phyloP scores from a whole-genome alignment of 1,140 invertebrate species.

The Pissodes strobi region DNA sequence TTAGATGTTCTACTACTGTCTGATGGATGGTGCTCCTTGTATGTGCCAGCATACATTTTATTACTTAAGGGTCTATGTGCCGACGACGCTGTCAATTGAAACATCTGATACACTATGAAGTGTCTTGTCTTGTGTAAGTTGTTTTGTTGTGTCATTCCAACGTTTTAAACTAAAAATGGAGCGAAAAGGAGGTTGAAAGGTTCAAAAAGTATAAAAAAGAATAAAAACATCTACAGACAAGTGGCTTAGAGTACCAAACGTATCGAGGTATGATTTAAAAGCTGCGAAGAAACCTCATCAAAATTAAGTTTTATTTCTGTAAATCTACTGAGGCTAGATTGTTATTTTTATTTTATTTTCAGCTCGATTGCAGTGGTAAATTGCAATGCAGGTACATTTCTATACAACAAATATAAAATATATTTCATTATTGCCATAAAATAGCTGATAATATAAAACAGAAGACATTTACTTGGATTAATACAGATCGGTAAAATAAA shows the following conservation, averaged over 20 bases:
- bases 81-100: no score
- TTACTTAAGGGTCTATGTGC: no score
- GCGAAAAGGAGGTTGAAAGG: no score
- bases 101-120: no score
- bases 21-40: no score
- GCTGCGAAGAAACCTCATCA: not conserved
- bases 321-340: constrained; percentile 5
- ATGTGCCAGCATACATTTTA: no score
- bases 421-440: constrained; percentile 2
- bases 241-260: constrained; percentile 5
- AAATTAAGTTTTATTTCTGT: constrained; percentile 2
- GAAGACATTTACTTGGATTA: not conserved
- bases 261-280: constrained; percentile 1
- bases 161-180: no score
- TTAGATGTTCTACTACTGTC: no score
- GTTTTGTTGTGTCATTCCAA: no score
- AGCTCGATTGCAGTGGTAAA: not conserved
- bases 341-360: constrained; percentile 1
- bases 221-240: not conserved
- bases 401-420: not conserved
- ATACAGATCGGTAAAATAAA: not conserved
- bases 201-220: no score
- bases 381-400: constrained; percentile 9
- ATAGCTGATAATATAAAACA: not conserved
- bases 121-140: no score